Base-by-base conservation (phyloP, 2,113 vertebrate species). In the Galemys pyrenaicus region DNA sequence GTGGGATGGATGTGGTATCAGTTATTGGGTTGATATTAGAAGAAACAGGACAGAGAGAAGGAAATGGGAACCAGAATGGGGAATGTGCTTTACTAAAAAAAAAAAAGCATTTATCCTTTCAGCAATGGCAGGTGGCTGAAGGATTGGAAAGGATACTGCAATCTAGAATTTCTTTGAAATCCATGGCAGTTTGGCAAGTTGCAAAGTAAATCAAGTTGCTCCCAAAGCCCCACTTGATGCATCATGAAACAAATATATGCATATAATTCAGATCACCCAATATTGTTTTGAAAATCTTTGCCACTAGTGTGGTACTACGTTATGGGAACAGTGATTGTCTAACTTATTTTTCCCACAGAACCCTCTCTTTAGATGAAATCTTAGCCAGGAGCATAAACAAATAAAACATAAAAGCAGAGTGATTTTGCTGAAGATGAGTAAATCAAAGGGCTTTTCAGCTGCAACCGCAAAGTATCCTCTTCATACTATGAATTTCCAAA, bases 351-450 rank as follows among this genome's bases (percentile, higher is more conserved):
- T 89, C 39, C 41, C 65, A 86, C 16, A 82, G 82, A 95, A 82
- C 44, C 56, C 24, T 91, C 56, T 82, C 15, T 88, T 91, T 82
- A 74, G 54, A 80, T 84, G 65, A 88, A 95, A 96, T 94, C 49
- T 51, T 95, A 96, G 93, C 95, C 95, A 92, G 78, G 12, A 96
- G 89, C 93, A 89, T 96, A 94, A 95, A 96, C 94, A 96, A 95
- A 94, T 75, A 93, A 88, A 87, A 89, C 15, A 91, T 89, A 92
- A 95, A 96, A 91, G 83, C 41, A 67, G 28, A 96, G 26, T 87
- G 54, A 94, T 85, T 85, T 17, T 73, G 22, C 73, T 78, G 82
- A 97, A 91, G 62, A 95, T 71, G 64, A 92, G 12, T 87, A 90
- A 96, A 96, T 95, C 85, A 96, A 87, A 95, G 71, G 44, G 22